Percentiles rank a stretch among this genome's conserved stretches.
Evolutionary conservation across 2,888 invertebrate species (phyloP).

Genomic region (Brenthis daphne): DNA sequence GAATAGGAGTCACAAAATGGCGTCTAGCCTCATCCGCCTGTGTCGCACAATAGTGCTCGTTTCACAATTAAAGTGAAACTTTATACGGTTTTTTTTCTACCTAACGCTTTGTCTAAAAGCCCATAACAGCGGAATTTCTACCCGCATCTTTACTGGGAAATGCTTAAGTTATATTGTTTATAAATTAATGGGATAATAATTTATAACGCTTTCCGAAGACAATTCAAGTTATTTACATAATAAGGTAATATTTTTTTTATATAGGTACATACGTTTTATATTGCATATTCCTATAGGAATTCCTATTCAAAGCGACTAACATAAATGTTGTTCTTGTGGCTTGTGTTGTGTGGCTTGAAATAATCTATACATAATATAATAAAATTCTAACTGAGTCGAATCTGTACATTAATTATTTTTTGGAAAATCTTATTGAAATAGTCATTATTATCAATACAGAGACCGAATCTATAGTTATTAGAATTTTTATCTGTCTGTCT

Average conservation of each 20-base stretch:
- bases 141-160: conserved; percentile 59
- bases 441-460: too few relatives aligned
- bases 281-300: neutral
- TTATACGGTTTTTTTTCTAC: conserved; percentile 58
- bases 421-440: too few relatives aligned
- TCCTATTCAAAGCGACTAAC: neutral
- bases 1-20: conserved; percentile 55
- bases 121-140: conserved; percentile 53
- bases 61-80: conserved; percentile 69
- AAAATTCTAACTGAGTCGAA: too few relatives aligned
- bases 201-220: conserved; percentile 21
- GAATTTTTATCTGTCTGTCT: too few relatives aligned
- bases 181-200: conserved; percentile 30
- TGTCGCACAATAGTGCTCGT: conserved; percentile 53
- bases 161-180: conserved; percentile 56
- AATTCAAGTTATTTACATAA: conserved; percentile 8
- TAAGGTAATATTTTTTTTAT: neutral
- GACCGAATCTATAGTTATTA: too few relatives aligned
- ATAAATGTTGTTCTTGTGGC: conserved; percentile 1
- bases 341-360: neutral
- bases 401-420: too few relatives aligned
- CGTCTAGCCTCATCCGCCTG: conserved; percentile 49
- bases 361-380: too few relatives aligned
- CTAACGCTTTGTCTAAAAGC: conserved; percentile 54
- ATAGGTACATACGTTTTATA: neutral